phyloP scores from a whole-genome alignment of 2,888 invertebrate genomes.

The Hecatera dysodea region DNA sequence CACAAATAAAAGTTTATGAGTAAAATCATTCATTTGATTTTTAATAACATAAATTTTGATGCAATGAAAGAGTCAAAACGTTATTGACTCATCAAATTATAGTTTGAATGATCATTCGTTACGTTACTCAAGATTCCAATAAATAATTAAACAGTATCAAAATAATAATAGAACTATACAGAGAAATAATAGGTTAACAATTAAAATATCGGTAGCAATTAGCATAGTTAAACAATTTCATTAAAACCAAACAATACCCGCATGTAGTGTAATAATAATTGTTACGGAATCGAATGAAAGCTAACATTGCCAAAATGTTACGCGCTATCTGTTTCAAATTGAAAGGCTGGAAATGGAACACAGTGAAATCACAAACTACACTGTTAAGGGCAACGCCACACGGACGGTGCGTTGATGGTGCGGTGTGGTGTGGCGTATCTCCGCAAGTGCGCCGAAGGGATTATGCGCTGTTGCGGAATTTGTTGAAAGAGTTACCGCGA shows the following conservation, averaged over 20 bases:
- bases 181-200: too few species aligned
- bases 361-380: neutral
- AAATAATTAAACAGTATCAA: neutral
- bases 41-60: neutral
- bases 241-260: constrained; percentile 40
- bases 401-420: too few species aligned
- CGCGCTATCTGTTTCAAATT: constrained; percentile 20
- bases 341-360: constrained; percentile 6
- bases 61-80: neutral
- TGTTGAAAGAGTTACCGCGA: too few species aligned
- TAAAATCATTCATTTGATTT: neutral
- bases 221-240: constrained; percentile 22
- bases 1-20: neutral
- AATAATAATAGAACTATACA: neutral
- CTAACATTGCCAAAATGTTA: constrained; percentile 15
- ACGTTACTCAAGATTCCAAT: neutral
- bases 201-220: constrained; percentile 8
- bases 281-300: constrained; percentile 47
- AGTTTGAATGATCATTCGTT: neutral
- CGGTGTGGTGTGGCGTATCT: too few species aligned
- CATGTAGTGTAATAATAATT: constrained; percentile 29
- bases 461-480: too few species aligned
- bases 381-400: too few species aligned
- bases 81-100: neutral
- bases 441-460: too few species aligned